phyloP scores from a whole-genome alignment of 2,113 vertebrate genomes.

The Eulemur macaco region DNA sequence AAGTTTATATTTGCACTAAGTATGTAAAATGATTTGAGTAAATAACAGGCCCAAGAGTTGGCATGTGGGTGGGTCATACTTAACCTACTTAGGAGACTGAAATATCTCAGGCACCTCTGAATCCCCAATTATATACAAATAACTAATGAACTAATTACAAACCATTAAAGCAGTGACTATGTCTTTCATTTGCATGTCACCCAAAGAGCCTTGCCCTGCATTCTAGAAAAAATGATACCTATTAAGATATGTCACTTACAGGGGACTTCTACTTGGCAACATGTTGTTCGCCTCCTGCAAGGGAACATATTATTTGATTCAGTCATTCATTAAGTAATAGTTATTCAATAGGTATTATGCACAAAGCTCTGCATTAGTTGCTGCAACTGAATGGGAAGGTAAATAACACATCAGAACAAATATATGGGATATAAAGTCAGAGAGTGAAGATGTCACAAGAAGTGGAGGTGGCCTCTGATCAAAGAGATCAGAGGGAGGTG shows the following conservation, averaged over 20 bases:
- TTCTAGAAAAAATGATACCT: constrained; percentile 7
- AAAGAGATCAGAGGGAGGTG: background rate
- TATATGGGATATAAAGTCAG: background rate
- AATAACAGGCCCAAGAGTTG: background rate
- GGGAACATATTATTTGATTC: background rate
- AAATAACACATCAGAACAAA: background rate
- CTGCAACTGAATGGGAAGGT: background rate
- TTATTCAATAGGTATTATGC: background rate
- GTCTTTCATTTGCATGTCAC: background rate
- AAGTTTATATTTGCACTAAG: background rate
- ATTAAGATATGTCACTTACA: background rate
- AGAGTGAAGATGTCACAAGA: background rate
- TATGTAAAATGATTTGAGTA: background rate
- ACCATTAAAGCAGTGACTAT: background rate
- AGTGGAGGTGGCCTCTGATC: background rate
- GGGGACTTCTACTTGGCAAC: background rate
- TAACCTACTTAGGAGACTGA: background rate
- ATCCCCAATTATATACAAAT: background rate
- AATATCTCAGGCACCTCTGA: background rate
- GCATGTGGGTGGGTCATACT: too few relatives aligned
- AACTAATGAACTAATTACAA: background rate
- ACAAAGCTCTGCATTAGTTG: background rate
- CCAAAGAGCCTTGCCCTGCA: background rate
- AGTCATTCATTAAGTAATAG: background rate
- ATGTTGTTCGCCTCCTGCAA: background rate